phyloP scores from a whole-genome alignment of 2,888 invertebrate genomes.

The Synanthedon andrenaeformis region DNA sequence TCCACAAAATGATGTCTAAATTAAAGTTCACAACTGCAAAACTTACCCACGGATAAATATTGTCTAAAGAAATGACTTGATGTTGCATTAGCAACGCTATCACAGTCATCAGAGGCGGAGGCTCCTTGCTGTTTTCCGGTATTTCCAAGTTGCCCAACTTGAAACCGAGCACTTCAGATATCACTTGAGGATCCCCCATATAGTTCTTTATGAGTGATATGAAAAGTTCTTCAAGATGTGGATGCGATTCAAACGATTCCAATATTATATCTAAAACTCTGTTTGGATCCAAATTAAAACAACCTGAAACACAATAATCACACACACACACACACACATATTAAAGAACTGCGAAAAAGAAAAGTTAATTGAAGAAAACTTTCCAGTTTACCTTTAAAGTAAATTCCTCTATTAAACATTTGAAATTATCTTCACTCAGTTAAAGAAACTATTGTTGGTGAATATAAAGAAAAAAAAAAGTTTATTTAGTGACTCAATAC shows the following conservation, averaged over 20 bases:
- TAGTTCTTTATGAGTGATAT: slow-evolving; percentile 86
- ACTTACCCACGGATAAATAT: slow-evolving; percentile 91
- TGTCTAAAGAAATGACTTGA: slow-evolving; percentile 85
- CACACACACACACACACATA: slow-evolving; percentile 6
- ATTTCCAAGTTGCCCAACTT: slow-evolving; percentile 82
- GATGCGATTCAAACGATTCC: slow-evolving; percentile 94
- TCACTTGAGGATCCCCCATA: slow-evolving; percentile 83
- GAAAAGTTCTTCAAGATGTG: slow-evolving; percentile 83
- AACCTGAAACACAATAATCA: slow-evolving; percentile 76
- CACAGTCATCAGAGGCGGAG: slow-evolving; percentile 87
- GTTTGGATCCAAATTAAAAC: slow-evolving; percentile 99
- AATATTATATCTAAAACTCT: slow-evolving; percentile 95
- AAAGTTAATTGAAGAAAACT: too few species aligned
- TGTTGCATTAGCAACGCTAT: slow-evolving; percentile 92
- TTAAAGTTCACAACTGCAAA: not conserved
- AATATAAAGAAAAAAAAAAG: too few species aligned
- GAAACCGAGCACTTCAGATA: slow-evolving; percentile 95
- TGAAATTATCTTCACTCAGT: not conserved
- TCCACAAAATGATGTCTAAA: too few species aligned
- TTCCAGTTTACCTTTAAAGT: not conserved
- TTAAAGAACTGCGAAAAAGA: not conserved
- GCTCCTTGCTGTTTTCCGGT: slow-evolving; percentile 72
- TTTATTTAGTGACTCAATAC: too few species aligned
- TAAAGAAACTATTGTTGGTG: too few species aligned
- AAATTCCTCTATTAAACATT: not conserved